Conservation (phyloP, 2,888 invertebrate genomes). For the Isoperla grammatica region DNA sequence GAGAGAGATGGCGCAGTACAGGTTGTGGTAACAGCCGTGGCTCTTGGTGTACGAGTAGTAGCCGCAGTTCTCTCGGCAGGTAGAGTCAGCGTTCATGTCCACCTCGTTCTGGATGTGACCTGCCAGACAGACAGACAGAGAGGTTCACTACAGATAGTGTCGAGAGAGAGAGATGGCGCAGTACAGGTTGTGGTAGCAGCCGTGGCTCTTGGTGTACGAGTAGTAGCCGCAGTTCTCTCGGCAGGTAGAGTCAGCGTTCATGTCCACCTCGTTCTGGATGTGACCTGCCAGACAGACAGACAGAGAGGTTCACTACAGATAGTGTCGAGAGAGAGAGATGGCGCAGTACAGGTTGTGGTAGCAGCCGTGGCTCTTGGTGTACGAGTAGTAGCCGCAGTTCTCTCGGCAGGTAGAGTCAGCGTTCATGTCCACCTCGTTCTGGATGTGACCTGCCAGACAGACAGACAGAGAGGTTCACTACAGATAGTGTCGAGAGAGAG, state of each 20-base stretch:
- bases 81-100: slow-evolving; percentile 66
- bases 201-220: slow-evolving; percentile 60
- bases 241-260: slow-evolving; percentile 69
- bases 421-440: slow-evolving; percentile 88
- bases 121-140: slow-evolving; percentile 44
- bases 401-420: slow-evolving; percentile 65
- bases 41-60: slow-evolving; percentile 67
- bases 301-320: neutral
- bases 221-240: slow-evolving; percentile 75
- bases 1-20: no score
- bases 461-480: neutral
- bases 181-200: slow-evolving; percentile 65
- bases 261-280: slow-evolving; percentile 84
- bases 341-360: slow-evolving; percentile 65
- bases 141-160: no score
- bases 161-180: no score
- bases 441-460: slow-evolving; percentile 66
- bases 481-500: no score
- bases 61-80: slow-evolving; percentile 73
- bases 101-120: slow-evolving; percentile 87
- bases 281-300: slow-evolving; percentile 59
- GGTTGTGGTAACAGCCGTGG: slow-evolving; percentile 65
- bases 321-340: no score
- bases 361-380: slow-evolving; percentile 64
- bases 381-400: slow-evolving; percentile 70